A percentile compares a stretch with the other conserved stretches of the same genome.
phyloP scores from a whole-genome alignment of 2,113 vertebrate genomes.

The Pleuronectes platessa region DNA sequence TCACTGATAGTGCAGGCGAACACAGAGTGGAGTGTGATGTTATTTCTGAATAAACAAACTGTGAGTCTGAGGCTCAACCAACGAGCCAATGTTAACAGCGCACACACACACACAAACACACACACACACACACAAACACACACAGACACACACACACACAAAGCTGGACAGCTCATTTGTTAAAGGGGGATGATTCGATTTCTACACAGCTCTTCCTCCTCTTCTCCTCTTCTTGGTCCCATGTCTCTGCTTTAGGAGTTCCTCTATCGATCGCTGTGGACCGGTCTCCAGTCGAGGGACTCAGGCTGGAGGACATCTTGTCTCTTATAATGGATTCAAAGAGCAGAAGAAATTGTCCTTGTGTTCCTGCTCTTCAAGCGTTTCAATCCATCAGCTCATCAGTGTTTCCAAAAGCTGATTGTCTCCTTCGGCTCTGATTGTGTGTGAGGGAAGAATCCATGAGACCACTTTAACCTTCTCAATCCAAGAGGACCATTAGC shows the following conservation, averaged over 20 bases:
- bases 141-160: conserved; percentile 8
- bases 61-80: conserved; percentile 38
- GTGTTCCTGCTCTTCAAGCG: not conserved
- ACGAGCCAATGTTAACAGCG: not conserved
- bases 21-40: conserved; percentile 5
- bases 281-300: conserved; percentile 13
- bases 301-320: not conserved
- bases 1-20: too few species aligned
- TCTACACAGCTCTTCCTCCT: not conserved
- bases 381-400: not conserved
- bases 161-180: conserved; percentile 48
- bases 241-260: conserved; percentile 42
- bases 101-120: conserved; percentile 19
- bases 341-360: not conserved
- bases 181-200: conserved; percentile 51
- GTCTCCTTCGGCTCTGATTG: conserved; percentile 4
- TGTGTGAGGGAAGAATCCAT: too few species aligned
- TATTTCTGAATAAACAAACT: conserved; percentile 49
- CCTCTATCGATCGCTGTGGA: conserved; percentile 40
- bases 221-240: not conserved
- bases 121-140: conserved; percentile 19
- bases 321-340: conserved; percentile 11
- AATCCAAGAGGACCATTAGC: too few species aligned
- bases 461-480: too few species aligned
- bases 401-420: not conserved